Base-by-base conservation (phyloP, 2,797 vertebrate species). In the Anabas testudineus region DNA sequence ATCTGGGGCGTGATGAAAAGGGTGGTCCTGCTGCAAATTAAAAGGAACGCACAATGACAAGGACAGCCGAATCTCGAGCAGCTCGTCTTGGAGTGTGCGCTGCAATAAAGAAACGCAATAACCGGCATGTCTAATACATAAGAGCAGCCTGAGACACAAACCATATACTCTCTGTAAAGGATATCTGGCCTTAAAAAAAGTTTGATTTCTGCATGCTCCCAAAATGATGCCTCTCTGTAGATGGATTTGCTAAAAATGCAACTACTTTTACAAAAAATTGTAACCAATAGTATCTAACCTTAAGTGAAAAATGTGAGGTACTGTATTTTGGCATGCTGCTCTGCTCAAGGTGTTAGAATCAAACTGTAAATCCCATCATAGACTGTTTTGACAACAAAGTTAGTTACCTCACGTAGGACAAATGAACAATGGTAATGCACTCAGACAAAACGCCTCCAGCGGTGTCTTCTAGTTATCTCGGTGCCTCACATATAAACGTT, bases 1-100 rank as follows among this genome's bases (percentile, higher is more conserved):
- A 93, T 90, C 84, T 24, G 46, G 46, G 49, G 37, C n/a, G 46
- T 88, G 88, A 92, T 90, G 87, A 90, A 91, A 88, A 69, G 73
- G 79, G 71, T 69, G 55, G 80, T 68, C 74, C 75, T 41, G 18
- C 57, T 68, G 68, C 85, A 90, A 88, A 91, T 92, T 71, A 78
- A 87, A 87, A 69, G 71, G 26, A 85, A 89, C 64, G 63, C 66
- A 77, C 78, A 78, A 83, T 78, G 85, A 88, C 83, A 85, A 85
- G 84, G 77, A 87, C 78, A 57, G 67, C 70, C 21, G 54, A 76
- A 74, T 81, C 61, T 30, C 70, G 64, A 54, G 56, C 36, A 41
- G 58, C 47, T 68, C 8, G 32, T 36, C 60, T 61, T 54, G 7
- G 51, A 34, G 34, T 28, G 70, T 54, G 67, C 15, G 5, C 34